Conservation (phyloP, 2,797 vertebrate genomes). For the Astyanax mexicanus region DNA sequence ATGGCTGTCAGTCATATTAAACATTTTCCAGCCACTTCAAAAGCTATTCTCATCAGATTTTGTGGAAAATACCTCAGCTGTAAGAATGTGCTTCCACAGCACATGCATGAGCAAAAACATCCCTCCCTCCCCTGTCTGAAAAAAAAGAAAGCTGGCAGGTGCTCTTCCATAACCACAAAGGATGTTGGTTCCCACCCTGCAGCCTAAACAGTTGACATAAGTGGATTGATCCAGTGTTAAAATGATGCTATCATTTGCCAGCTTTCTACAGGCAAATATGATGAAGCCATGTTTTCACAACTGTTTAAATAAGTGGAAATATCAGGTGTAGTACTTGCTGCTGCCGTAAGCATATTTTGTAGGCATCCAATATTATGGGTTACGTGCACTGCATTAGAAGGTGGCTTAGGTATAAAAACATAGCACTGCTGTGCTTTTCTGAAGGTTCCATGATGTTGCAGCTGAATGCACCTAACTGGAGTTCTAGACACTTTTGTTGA, state of each 20-base stretch:
- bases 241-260: conserved; percentile 49
- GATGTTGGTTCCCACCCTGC: conserved; percentile 43
- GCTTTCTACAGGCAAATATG: conserved; percentile 34
- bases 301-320: conserved; percentile 52
- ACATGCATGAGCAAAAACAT: conserved; percentile 35
- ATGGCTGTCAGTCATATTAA: background rate
- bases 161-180: conserved; percentile 25
- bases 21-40: background rate
- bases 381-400: background rate
- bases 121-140: background rate
- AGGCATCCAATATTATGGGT: background rate
- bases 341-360: conserved; percentile 32
- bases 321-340: conserved; percentile 10
- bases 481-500: no score
- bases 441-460: no score
- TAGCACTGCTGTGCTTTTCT: no score
- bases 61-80: conserved; percentile 39
- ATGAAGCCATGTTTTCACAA: conserved; percentile 61
- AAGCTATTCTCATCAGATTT: conserved; percentile 30
- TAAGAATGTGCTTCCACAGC: conserved; percentile 57
- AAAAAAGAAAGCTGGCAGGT: conserved; percentile 41
- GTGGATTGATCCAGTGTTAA: conserved; percentile 53
- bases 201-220: conserved; percentile 45
- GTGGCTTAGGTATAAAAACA: background rate
- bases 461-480: no score